A percentile compares a stretch with the other conserved stretches of the same genome.
Evolutionary conservation across 2,113 vertebrate species (phyloP).

Genomic region (Oncorhynchus nerka): DNA sequence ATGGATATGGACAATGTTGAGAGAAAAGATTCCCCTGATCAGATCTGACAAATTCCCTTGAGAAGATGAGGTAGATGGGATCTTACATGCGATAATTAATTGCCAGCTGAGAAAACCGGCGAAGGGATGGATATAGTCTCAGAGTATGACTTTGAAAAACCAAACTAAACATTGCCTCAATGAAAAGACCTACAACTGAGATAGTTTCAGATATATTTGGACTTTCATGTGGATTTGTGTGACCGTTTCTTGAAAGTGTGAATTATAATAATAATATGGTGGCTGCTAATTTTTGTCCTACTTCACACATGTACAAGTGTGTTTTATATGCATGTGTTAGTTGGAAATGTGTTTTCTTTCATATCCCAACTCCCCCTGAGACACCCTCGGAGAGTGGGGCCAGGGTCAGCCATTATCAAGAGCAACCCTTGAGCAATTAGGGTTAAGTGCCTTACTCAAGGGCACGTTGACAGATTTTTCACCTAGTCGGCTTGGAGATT

Average conservation of each 20-base stretch:
- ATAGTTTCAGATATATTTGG: background rate
- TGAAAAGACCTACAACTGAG: background rate
- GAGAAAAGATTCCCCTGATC: background rate
- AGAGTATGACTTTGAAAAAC: background rate
- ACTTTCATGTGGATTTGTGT: background rate
- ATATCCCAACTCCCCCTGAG: too few relatives aligned
- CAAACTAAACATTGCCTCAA: background rate
- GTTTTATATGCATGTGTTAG: too few relatives aligned
- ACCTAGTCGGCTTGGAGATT: too few relatives aligned
- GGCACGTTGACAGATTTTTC: too few relatives aligned
- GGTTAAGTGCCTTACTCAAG: too few relatives aligned
- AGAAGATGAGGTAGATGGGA: background rate
- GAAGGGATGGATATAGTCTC: background rate
- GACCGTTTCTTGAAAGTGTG: conserved; percentile 7
- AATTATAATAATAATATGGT: background rate
- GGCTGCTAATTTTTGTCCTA: too few relatives aligned
- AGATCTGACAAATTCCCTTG: background rate
- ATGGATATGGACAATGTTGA: background rate
- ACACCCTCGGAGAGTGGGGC: too few relatives aligned
- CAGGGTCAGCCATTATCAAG: too few relatives aligned
- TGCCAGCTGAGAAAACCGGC: background rate
- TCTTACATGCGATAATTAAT: background rate
- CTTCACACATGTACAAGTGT: too few relatives aligned
- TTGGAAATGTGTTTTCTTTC: too few relatives aligned
- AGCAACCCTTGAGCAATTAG: too few relatives aligned